Percentiles rank a stretch among this genome's conserved stretches.
Evolutionary conservation across 2,797 vertebrate genomes (phyloP).

Genomic region (Okamejei kenojei): DNA sequence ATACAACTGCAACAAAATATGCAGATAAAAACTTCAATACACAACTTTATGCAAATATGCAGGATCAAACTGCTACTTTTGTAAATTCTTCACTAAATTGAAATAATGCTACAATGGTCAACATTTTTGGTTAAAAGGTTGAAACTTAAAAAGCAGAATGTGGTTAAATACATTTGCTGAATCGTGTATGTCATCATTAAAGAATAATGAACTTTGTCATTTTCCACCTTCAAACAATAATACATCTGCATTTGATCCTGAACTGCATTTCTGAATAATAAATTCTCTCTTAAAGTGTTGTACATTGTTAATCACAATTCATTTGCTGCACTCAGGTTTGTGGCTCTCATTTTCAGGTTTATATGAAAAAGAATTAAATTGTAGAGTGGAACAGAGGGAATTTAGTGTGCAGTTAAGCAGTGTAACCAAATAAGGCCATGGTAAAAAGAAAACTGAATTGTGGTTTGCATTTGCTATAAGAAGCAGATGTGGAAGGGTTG

Average conservation of each 20-base stretch:
- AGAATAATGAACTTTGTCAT: background rate
- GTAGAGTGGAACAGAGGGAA: background rate
- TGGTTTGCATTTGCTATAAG: background rate
- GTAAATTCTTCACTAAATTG: background rate
- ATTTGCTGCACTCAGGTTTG: no score
- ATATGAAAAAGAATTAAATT: background rate
- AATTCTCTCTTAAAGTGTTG: background rate
- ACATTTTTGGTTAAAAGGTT: conserved; percentile 8
- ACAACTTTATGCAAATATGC: background rate
- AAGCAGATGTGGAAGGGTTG: background rate
- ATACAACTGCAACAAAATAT: background rate
- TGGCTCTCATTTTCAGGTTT: background rate
- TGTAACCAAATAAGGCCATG: background rate
- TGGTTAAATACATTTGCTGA: background rate
- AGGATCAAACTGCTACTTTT: conserved; percentile 3
- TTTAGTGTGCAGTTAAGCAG: background rate
- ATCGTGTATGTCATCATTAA: background rate
- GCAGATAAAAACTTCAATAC: background rate
- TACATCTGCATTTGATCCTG: background rate
- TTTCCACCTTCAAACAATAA: background rate
- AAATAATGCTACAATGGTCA: background rate
- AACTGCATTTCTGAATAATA: background rate
- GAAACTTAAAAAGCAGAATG: conserved; percentile 20
- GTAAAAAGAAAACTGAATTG: background rate
- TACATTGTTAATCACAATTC: background rate